A percentile compares a stretch with the other conserved stretches of the same genome.
Conservation (phyloP, 2,888 invertebrate genomes). For the Dynastes grantii region DNA sequence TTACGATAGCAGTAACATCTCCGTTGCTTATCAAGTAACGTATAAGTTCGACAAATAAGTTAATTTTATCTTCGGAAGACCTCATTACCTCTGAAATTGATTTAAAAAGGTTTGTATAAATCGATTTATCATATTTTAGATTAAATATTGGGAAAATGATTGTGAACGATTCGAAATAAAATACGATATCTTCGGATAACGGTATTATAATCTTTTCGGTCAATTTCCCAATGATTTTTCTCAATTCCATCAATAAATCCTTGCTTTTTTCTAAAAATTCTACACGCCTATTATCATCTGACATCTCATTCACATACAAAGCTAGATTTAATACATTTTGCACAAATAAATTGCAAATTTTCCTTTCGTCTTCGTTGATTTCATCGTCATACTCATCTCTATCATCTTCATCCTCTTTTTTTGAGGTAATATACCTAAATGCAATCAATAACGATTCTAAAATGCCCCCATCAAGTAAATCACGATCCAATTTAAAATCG, state of each 20-base stretch:
- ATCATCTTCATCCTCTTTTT: slow-evolving; percentile 52
- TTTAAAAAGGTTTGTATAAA: slow-evolving; percentile 58
- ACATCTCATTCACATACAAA: slow-evolving; percentile 50
- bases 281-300: slow-evolving; percentile 34
- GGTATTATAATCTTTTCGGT: slow-evolving; percentile 62
- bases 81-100: slow-evolving; percentile 53
- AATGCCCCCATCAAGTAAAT: slow-evolving; percentile 56
- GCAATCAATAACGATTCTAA: slow-evolving; percentile 58
- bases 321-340: slow-evolving; percentile 63
- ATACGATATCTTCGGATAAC: slow-evolving; percentile 60
- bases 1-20: slow-evolving; percentile 42
- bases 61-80: slow-evolving; percentile 57
- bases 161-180: slow-evolving; percentile 60
- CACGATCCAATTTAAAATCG: slow-evolving; percentile 57
- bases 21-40: slow-evolving; percentile 55
- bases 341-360: slow-evolving; percentile 58
- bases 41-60: slow-evolving; percentile 59
- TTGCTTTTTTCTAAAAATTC: slow-evolving; percentile 53
- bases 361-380: slow-evolving; percentile 56
- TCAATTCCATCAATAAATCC: slow-evolving; percentile 56
- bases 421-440: slow-evolving; percentile 56
- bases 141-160: slow-evolving; percentile 60
- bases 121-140: slow-evolving; percentile 56
- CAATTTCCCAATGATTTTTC: slow-evolving; percentile 59
- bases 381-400: slow-evolving; percentile 59